phyloP scores from a whole-genome alignment of 2,888 invertebrate species.

The Eucriotettix oculatus region DNA sequence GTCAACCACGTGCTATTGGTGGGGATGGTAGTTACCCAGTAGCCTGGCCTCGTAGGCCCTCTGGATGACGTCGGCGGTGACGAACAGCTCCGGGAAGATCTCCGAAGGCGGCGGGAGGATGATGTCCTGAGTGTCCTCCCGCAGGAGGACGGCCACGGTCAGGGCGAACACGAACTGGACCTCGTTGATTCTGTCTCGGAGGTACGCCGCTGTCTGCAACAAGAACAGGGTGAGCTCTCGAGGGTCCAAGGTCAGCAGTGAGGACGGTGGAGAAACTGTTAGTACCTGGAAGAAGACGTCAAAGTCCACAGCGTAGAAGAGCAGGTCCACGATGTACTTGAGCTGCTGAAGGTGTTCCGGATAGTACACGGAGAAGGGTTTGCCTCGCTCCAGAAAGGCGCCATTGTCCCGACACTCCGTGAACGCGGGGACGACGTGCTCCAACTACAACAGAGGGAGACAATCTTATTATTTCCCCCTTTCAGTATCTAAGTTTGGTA shows the following conservation, averaged over 20 bases:
- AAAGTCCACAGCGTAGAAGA: not conserved
- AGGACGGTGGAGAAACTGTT: not conserved
- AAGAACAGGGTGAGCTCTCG: not conserved
- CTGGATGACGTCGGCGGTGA: conserved; percentile 39
- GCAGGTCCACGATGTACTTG: not conserved
- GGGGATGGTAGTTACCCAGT: not conserved
- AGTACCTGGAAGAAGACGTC: not conserved
- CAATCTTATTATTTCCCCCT: too few species aligned
- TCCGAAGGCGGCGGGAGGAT: conserved; percentile 50
- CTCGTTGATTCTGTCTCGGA: conserved; percentile 44
- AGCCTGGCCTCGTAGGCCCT: conserved; percentile 20
- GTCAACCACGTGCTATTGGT: too few species aligned
- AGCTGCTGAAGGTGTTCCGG: not conserved
- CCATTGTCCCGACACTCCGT: too few species aligned
- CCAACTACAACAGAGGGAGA: too few species aligned
- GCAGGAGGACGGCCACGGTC: conserved; percentile 39
- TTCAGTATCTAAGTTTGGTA: too few species aligned
- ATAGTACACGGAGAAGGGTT: conserved; percentile 30
- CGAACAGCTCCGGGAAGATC: conserved; percentile 45
- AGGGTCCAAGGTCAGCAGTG: not conserved
- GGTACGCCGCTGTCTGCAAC: conserved; percentile 39
- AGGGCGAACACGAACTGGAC: conserved; percentile 46
- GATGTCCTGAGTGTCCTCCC: conserved; percentile 36
- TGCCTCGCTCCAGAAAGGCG: conserved; percentile 21
- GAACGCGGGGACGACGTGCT: too few species aligned